Evolutionary conservation across 2,888 invertebrate genomes (phyloP), one percentile per base, ranked within the genome.

Genomic region (Teinopalpus imperialis): DNA sequence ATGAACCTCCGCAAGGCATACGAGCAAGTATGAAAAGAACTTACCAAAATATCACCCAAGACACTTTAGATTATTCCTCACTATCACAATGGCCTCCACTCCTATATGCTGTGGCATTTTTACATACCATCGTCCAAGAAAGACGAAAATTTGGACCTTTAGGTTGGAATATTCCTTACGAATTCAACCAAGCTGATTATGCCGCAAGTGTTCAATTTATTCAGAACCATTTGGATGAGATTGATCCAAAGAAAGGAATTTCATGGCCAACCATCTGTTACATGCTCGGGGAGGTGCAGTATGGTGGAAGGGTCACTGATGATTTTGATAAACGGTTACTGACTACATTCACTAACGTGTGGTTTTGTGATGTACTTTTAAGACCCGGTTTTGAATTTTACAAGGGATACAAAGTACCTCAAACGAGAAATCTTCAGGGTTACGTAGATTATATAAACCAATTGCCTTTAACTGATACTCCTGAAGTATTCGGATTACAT

Each of bases 181-280:
- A 98, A 79, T 98, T 98, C 74, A 97, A 97, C 83, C 98, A 98
- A 85, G 96, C 98, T 0, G 98, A 98, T 76, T 98, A 98, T 69
- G 95, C 96, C 1, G 97, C 98, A 1, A 95, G 98, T 49, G 95
- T 98, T 1, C 98, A 98, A 76, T 98, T 98, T 73, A 92, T 98
- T 48, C 98, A 98, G 76, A 98, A 98, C 75, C 98, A 98, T 81
- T 87, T 98, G 47, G 98, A 98, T 70, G 98, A 98, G 72, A 95
- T 98, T 90, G 98, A 98, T 76, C 96, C 97, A 0, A 98, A 98
- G 71, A 97, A 97, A 87, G 98, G 98, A 12, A 96, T 98, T 49
- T 98, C 98, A 0, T 98, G 98, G 98, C 96, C 96, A 10, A 98
- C 98, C 0, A 94, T 98, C 5, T 97, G 98, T 71, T 98, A 98